Conservation (phyloP, 2,888 invertebrate genomes). For the Atherix ibis region DNA sequence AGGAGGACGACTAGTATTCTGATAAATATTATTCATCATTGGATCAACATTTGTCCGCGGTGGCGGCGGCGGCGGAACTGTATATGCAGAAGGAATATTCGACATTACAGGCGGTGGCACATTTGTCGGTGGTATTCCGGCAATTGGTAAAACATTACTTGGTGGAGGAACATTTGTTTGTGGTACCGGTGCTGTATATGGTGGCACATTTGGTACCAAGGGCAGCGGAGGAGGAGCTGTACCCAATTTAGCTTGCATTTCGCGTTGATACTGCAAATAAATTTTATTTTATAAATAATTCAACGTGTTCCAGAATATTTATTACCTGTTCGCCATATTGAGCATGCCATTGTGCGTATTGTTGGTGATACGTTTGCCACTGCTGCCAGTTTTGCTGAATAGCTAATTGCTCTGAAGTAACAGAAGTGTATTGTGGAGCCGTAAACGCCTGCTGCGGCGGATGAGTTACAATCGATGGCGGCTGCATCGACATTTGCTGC, state of each 20-base stretch:
- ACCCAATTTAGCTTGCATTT: constrained; percentile 27
- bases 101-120: constrained; percentile 6
- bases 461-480: too few relatives aligned
- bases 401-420: constrained; percentile 29
- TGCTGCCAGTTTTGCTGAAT: constrained; percentile 32
- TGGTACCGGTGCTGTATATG: constrained; percentile 11
- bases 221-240: constrained; percentile 10
- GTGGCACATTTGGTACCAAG: constrained; percentile 9
- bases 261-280: constrained; percentile 24
- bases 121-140: constrained; percentile 10
- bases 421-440: constrained; percentile 27
- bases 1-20: background rate
- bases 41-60: constrained; percentile 1
- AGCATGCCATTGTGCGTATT: constrained; percentile 32
- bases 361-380: constrained; percentile 31
- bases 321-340: constrained; percentile 32
- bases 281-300: constrained; percentile 1
- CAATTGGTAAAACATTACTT: too few relatives aligned
- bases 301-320: background rate
- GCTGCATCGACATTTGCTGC: constrained; percentile 2
- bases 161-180: constrained; percentile 7
- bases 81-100: constrained; percentile 4
- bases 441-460: too few relatives aligned
- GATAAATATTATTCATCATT: background rate
- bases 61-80: constrained; percentile 2